These are phyloP conservation scores for Hypanus sabinus DNA, from an alignment of 2,113 vertebrate genomes.

Conservation along the genomic window DNA sequence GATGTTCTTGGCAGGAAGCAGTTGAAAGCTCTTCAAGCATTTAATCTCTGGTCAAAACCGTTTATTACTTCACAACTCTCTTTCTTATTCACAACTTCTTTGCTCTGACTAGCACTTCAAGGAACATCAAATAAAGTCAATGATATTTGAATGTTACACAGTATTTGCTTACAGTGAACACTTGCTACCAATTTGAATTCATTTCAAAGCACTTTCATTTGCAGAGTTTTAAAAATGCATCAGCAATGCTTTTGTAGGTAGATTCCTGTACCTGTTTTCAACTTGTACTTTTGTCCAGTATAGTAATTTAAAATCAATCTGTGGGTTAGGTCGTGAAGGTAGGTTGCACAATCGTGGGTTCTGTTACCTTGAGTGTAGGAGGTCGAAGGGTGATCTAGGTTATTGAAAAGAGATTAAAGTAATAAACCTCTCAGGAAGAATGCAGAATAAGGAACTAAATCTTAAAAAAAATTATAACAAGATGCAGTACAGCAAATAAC, in stretches of 20 bases:
- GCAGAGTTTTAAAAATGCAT: slow-evolving; percentile 13
- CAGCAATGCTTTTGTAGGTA: not conserved
- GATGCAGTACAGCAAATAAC: not conserved
- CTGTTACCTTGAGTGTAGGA: not conserved
- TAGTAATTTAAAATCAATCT: no score
- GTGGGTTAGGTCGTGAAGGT: not conserved
- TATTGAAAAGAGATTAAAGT: not conserved
- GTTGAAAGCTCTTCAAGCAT: slow-evolving; percentile 27
- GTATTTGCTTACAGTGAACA: no score
- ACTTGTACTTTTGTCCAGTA: not conserved
- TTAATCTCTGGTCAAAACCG: slow-evolving; percentile 24
- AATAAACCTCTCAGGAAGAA: not conserved
- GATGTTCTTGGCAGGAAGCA: slow-evolving; percentile 31
- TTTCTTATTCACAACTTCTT: not conserved
- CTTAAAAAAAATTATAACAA: not conserved
- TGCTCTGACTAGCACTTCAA: not conserved
- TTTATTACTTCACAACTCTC: not conserved
- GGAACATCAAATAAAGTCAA: not conserved
- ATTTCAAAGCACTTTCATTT: not conserved
- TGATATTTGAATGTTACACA: not conserved
- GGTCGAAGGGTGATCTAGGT: not conserved
- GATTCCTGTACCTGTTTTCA: not conserved
- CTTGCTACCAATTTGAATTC: no score
- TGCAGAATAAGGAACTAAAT: not conserved
- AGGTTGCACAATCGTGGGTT: not conserved